Evolutionary conservation across 2,797 vertebrate genomes (phyloP), one percentile per base, ranked within the genome.

Genomic region (Setipinna tenuifilis): DNA sequence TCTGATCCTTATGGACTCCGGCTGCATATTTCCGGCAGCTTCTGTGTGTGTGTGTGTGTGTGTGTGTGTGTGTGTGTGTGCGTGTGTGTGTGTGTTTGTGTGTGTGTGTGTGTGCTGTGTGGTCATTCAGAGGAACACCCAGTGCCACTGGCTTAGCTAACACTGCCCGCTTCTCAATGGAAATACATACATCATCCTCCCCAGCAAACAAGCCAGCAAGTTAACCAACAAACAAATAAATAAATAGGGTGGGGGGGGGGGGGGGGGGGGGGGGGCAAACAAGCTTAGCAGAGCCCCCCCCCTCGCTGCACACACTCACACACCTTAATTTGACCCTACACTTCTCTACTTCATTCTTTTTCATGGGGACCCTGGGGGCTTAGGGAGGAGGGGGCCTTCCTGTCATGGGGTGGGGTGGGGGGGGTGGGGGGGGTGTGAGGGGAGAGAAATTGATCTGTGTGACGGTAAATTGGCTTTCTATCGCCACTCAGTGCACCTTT

Each of bases 401-500:
- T 41, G 9, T 78, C 68, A 75, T 78, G 4, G 41, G 61, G 62
- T 11, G 19, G 21, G 12, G 54, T 71, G 10, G 11, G 21, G 48
- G 57, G 57, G 44, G 23, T 81, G 14, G 25, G 23, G 48, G 5
- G 0, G 50, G 83, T 92, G 89, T 82, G 68, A 14, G 87, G 59
- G 59, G 87, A 62, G 88, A 84, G 87, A 89, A 90, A 87, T 87
- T 89, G 88, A 94, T 92, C 91, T 92, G 89, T 91, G 88, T 89
- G 89, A 87, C 88, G 44, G 88, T 85, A 89, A 91, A 90, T 88
- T 71, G 85, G 59, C 88, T 91, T 84, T 88, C 87, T 87, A 87
- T 87, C 83, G 85, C 87, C 81, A 91, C 88, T 94, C 92, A 92
- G 92, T 94, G 91, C 91, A 84, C 84, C 91, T 93, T 93, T 94